phyloP scores from a whole-genome alignment of 2,888 invertebrate genomes.

The Kuschelorhynchus macadamiae region DNA sequence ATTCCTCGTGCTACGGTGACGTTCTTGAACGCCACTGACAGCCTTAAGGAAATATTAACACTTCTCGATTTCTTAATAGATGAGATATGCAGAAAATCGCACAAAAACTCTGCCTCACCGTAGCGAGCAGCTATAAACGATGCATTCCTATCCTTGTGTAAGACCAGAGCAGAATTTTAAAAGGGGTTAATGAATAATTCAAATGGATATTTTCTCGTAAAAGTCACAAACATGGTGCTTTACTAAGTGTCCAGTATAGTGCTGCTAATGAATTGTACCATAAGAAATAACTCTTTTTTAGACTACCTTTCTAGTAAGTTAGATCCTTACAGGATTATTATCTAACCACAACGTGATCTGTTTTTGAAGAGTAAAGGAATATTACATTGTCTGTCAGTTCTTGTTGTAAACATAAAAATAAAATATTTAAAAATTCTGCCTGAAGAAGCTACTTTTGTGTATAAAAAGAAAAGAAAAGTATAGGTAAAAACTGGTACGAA shows the following conservation, averaged over 20 bases:
- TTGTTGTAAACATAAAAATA: no score
- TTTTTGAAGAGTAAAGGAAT: no score
- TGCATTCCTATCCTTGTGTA: slow-evolving; percentile 52
- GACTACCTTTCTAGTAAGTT: background rate
- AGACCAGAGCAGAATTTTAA: slow-evolving; percentile 56
- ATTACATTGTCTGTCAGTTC: no score
- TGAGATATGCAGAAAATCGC: slow-evolving; percentile 12
- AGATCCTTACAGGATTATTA: no score
- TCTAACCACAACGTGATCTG: no score
- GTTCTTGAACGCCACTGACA: slow-evolving; percentile 11
- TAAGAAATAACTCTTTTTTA: no score
- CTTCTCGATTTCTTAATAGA: slow-evolving; percentile 5
- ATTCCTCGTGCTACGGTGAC: no score
- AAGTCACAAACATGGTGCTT: slow-evolving; percentile 34
- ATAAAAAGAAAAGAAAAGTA: no score
- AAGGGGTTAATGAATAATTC: slow-evolving; percentile 54
- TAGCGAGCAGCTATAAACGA: background rate
- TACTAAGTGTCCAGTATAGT: background rate
- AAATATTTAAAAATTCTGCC: no score
- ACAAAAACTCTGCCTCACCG: no score
- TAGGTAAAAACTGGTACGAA: no score
- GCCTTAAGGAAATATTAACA: slow-evolving; percentile 17
- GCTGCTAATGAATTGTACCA: background rate
- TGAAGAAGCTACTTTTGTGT: no score
- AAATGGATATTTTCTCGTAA: slow-evolving; percentile 54